phyloP scores from a whole-genome alignment of 1,140 invertebrate species.

The Drosophila erecta region DNA sequence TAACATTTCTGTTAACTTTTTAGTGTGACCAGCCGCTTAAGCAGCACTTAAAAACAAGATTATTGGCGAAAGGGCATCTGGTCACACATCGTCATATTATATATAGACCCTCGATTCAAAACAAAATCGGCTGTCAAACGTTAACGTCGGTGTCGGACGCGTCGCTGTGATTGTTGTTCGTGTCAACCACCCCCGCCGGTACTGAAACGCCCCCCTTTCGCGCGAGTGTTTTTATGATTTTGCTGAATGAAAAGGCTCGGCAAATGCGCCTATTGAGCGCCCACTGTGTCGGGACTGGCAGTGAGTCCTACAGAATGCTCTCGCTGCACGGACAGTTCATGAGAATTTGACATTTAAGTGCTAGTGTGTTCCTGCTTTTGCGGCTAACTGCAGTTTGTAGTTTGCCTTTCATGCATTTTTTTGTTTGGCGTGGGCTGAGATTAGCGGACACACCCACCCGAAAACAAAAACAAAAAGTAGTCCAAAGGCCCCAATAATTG shows the following conservation, averaged over 20 bases:
- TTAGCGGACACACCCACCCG: constrained; percentile 76
- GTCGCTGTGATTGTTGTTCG: constrained; percentile 8
- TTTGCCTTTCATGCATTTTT: constrained; percentile 17
- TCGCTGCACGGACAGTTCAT: constrained; percentile 54
- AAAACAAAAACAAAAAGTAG: constrained; percentile 59
- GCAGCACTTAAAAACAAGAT: too few species aligned
- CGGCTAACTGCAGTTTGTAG: constrained; percentile 31
- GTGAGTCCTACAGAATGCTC: constrained; percentile 29
- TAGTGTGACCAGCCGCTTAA: not conserved
- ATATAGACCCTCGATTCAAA: not conserved
- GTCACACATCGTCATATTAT: too few species aligned
- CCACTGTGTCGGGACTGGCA: not conserved
- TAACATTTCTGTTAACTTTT: not conserved
- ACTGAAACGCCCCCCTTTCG: not conserved
- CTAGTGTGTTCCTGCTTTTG: constrained; percentile 3
- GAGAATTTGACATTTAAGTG: constrained; percentile 76
- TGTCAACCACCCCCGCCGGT: constrained; percentile 7
- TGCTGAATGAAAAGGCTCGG: constrained; percentile 43
- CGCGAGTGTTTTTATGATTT: constrained; percentile 25
- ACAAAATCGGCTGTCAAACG: constrained; percentile 1
- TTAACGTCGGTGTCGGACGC: not conserved
- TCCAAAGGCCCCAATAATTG: constrained; percentile 19
- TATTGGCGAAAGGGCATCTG: too few species aligned
- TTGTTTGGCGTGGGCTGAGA: constrained; percentile 48
- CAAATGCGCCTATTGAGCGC: constrained; percentile 4